phyloP scores from a whole-genome alignment of 2,113 vertebrate genomes.

The Bubo blakistoni region DNA sequence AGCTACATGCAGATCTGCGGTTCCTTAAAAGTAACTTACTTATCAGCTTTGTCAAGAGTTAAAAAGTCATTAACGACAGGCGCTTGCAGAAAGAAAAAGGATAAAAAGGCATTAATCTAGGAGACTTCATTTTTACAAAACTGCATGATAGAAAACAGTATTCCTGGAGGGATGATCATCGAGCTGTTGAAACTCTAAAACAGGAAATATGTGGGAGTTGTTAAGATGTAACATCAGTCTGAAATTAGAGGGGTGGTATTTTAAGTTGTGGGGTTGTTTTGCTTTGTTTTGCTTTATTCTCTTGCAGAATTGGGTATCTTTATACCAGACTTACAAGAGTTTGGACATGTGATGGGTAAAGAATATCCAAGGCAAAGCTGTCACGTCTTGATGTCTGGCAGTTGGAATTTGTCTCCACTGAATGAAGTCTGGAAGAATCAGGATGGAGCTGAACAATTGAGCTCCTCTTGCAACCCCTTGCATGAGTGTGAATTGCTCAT shows the following conservation, averaged over 20 bases:
- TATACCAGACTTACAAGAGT: neutral
- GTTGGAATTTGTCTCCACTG: neutral
- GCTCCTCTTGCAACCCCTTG: neutral
- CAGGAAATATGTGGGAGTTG: neutral
- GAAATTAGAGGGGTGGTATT: neutral
- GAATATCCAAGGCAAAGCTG: neutral
- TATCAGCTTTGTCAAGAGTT: slow-evolving; percentile 40
- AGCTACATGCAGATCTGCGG: slow-evolving; percentile 30
- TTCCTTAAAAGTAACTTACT: slow-evolving; percentile 41
- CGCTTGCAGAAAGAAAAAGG: neutral
- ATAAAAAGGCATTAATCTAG: neutral
- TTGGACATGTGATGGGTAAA: neutral
- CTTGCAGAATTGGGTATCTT: neutral
- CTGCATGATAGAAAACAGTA: slow-evolving; percentile 8
- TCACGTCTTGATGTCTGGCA: neutral
- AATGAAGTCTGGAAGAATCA: neutral
- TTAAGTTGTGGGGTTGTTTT: neutral
- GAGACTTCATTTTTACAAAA: slow-evolving; percentile 28
- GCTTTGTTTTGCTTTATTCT: neutral
- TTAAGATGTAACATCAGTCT: neutral
- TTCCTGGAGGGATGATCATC: slow-evolving; percentile 24
- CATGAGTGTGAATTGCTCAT: neutral
- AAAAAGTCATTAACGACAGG: slow-evolving; percentile 28
- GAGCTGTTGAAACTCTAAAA: neutral
- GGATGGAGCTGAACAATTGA: neutral